Conservation (phyloP, 2,888 invertebrate genomes). For the Drosophila robusta region DNA sequence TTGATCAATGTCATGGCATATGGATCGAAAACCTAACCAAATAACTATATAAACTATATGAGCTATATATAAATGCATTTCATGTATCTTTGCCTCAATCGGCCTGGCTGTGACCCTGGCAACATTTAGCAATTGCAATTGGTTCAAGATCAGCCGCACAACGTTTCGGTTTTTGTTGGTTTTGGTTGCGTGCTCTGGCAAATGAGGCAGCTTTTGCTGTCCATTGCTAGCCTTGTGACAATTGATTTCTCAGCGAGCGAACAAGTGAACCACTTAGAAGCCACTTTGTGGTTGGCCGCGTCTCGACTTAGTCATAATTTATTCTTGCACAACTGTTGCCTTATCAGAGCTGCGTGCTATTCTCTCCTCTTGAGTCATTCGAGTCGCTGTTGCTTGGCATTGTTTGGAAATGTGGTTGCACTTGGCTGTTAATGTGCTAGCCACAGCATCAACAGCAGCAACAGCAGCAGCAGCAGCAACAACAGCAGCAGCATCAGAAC, state of each 20-base stretch:
- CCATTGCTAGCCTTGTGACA: slow-evolving; percentile 56
- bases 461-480: slow-evolving; percentile 25
- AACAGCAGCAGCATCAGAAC: slow-evolving; percentile 18
- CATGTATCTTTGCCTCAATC: slow-evolving; percentile 40
- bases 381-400: slow-evolving; percentile 69
- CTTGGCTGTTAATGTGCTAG: slow-evolving; percentile 44
- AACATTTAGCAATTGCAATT: slow-evolving; percentile 75
- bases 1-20: slow-evolving; percentile 64
- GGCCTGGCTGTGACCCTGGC: slow-evolving; percentile 49
- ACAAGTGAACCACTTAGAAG: slow-evolving; percentile 30
- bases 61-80: slow-evolving; percentile 6
- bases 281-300: slow-evolving; percentile 52
- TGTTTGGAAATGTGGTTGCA: slow-evolving; percentile 80
- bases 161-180: slow-evolving; percentile 37
- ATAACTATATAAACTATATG: slow-evolving; percentile 1
- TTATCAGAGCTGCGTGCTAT: slow-evolving; percentile 34
- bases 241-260: slow-evolving; percentile 49
- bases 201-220: slow-evolving; percentile 3
- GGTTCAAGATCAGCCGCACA: slow-evolving; percentile 76
- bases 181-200: slow-evolving; percentile 42
- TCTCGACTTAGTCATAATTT: slow-evolving; percentile 59
- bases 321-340: slow-evolving; percentile 56
- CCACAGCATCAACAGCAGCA: slow-evolving; percentile 23
- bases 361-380: slow-evolving; percentile 54
- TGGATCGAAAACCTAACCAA: slow-evolving; percentile 35